These are phyloP conservation scores for Phacellophora camtschatica DNA, from an alignment of 30 jellyfish, hydroid and myxozoan genomes.

Conservation along the genomic window DNA sequence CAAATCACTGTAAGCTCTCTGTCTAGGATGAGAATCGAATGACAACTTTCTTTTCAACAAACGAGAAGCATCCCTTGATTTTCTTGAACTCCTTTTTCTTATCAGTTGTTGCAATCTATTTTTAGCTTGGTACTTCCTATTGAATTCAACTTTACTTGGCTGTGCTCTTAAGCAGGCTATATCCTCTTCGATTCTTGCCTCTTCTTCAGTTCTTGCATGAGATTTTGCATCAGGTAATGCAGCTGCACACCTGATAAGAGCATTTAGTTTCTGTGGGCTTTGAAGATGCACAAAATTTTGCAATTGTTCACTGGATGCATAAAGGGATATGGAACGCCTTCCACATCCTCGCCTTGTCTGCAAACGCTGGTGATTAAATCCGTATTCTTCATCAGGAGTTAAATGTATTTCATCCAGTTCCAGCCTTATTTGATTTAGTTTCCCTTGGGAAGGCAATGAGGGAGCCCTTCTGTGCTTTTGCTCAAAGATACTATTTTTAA, in stretches of 20 bases:
- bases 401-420: conserved; percentile 76
- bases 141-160: conserved; percentile 80
- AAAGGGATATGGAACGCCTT: conserved; percentile 60
- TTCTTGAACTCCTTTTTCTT: conserved; percentile 9
- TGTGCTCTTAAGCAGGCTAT: conserved; percentile 64
- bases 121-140: conserved; percentile 58
- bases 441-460: conserved; percentile 57
- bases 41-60: conserved; percentile 70
- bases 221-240: conserved; percentile 27
- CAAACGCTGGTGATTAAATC: conserved; percentile 76
- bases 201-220: conserved; percentile 78
- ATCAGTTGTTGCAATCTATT: conserved; percentile 45
- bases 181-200: conserved; percentile 77
- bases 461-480: conserved; percentile 64
- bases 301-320: conserved; percentile 44
- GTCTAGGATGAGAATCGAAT: conserved; percentile 86
- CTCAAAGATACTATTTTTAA: conserved; percentile 14
- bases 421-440: conserved; percentile 37
- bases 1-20: conserved; percentile 64
- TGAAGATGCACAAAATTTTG: neutral
- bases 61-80: neutral
- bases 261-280: neutral
- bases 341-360: conserved; percentile 28
- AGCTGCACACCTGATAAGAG: neutral
- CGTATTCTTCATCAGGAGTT: conserved; percentile 80